These are phyloP conservation scores for Brachionus sp. DNA, from an alignment of 1,140 invertebrate species.

Conservation along the genomic window DNA sequence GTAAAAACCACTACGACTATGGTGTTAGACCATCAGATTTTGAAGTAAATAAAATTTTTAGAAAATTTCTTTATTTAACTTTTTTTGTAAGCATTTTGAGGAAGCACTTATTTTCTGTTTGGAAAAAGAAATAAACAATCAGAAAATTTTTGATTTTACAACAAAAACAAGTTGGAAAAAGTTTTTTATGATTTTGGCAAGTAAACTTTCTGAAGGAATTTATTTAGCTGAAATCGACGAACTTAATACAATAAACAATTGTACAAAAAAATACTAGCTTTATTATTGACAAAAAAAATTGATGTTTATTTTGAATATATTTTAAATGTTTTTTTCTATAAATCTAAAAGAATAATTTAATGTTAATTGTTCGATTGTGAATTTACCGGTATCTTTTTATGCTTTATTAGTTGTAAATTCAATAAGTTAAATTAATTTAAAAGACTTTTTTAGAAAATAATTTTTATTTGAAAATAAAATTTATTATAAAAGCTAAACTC, in stretches of 20 bases:
- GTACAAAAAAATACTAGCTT: neutral
- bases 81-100: slow-evolving; percentile 28
- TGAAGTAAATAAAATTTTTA: neutral
- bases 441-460: too few species aligned
- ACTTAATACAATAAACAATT: neutral
- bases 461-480: too few species aligned
- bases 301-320: neutral
- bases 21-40: neutral
- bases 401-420: too few species aligned
- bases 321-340: neutral
- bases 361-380: too few species aligned
- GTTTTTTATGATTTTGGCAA: neutral
- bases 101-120: neutral
- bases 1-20: slow-evolving; percentile 17
- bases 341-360: neutral
- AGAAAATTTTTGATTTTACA: neutral
- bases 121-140: neutral
- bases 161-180: slow-evolving; percentile 29
- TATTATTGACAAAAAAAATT: too few species aligned
- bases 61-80: neutral
- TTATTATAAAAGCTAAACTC: too few species aligned
- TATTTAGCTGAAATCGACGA: slow-evolving; percentile 32
- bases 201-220: slow-evolving; percentile 11
- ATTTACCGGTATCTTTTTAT: too few species aligned
- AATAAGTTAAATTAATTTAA: too few species aligned